These are phyloP conservation scores for Synanceia verrucosa DNA, from an alignment of 2,797 vertebrate genomes.

Conservation along the genomic window DNA sequence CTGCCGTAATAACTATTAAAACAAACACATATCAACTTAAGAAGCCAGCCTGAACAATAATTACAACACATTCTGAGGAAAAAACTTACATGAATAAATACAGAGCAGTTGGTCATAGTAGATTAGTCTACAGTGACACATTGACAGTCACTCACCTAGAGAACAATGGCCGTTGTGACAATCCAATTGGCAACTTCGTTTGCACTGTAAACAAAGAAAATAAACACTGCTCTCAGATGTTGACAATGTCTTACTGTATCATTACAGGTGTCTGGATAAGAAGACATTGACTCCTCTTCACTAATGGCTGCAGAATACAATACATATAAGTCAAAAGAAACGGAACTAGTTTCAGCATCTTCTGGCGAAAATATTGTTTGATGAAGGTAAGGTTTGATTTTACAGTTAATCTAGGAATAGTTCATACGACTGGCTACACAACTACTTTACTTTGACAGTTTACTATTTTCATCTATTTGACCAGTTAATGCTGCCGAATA, in stretches of 20 bases:
- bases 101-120: background rate
- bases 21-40: background rate
- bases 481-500: background rate
- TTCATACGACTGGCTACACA: rapidly evolving
- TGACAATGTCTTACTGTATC: too few species aligned
- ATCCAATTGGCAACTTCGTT: slow-evolving; percentile 56
- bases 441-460: background rate
- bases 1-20: background rate
- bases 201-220: slow-evolving; percentile 63
- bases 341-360: too few species aligned
- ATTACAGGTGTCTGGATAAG: too few species aligned
- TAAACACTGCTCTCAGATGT: too few species aligned
- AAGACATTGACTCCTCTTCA: too few species aligned
- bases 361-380: background rate
- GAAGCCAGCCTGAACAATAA: background rate
- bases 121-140: background rate
- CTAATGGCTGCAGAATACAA: too few species aligned
- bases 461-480: background rate
- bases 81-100: background rate
- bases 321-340: too few species aligned
- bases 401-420: too few species aligned
- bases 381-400: background rate
- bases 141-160: slow-evolving; percentile 61
- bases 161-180: slow-evolving; percentile 42
- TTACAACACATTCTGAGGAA: background rate